Base-by-base conservation (phyloP, 2,797 vertebrate genomes). In the Pipistrellus pipistrellus region DNA sequence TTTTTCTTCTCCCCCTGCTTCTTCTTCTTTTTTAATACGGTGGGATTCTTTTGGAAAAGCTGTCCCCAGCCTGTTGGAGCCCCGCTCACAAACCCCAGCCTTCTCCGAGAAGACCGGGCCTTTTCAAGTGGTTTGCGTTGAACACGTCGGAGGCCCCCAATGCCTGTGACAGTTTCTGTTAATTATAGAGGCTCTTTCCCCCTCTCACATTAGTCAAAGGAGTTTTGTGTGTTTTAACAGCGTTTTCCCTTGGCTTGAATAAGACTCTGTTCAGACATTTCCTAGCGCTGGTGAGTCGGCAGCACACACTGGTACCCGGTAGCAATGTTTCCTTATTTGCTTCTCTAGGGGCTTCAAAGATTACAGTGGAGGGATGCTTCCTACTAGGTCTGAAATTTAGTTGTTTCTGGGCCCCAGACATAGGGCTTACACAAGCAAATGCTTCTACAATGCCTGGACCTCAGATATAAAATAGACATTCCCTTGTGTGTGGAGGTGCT, bases 151-250 rank as follows among this genome's bases (percentile, higher is more conserved):
- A 98, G 98, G 98, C 98, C 98, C 98, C 97, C 95, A 98, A 97
- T 98, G 98, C 98, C 98, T 98, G 98, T 98, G 98, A 98, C 98
- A 98, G 98, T 98, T 98, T 98, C 98, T 98, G 98, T 98, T 98
- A 98, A 98, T 98, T 98, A 98, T 98, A 98, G 98, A 98, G 98
- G 98, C 97, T 98, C 97, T 98, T 98, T 98, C 97, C 98, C 98
- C 97, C 97, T 97, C 98, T 91, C 98, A 98, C 98, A 98, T 98
- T 98, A 98, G 98, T 98, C 98, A 98, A 98, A 98, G 98, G 98
- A 98, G 98, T 98, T 98, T 98, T 98, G 98, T 98, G 97, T 98
- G 98, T 98, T 98, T 98, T 98, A 98, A 97, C 98, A 98, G 98
- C 98, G 93, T 98, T 98, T 98, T 98, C 98, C 98, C 98, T 98